Percentiles rank a stretch among this genome's conserved stretches.
Evolutionary conservation across 64 coral and sea anemone genomes (phyloP).

Genomic region (Pocillopora damicornis): DNA sequence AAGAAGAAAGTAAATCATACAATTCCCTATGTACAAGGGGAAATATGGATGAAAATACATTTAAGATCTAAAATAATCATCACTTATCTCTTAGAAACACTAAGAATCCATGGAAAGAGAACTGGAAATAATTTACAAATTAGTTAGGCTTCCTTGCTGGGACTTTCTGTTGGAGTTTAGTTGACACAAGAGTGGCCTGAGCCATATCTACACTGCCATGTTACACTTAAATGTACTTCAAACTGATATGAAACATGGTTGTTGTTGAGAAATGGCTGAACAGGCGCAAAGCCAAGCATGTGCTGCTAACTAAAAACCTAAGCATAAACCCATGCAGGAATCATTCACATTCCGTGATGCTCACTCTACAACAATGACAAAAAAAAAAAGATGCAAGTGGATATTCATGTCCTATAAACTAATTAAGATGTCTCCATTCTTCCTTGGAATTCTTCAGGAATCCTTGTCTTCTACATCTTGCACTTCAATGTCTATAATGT

Average conservation of each 20-base stretch:
- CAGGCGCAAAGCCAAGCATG: too few relatives aligned
- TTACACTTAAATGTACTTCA: neutral
- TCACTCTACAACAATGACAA: neutral
- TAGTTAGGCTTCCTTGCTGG: neutral
- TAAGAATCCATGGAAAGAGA: neutral
- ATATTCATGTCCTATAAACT: too few relatives aligned
- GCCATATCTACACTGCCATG: neutral
- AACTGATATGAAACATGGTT: too few relatives aligned
- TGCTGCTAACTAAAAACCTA: neutral
- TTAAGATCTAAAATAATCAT: neutral
- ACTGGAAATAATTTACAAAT: neutral
- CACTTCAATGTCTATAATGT: constrained; percentile 9
- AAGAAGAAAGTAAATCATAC: neutral
- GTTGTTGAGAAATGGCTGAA: too few relatives aligned
- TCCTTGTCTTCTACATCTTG: constrained; percentile 12
- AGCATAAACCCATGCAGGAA: neutral
- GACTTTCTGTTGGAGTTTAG: neutral
- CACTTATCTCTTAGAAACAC: neutral
- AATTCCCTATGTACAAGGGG: neutral
- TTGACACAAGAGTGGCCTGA: neutral
- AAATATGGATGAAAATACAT: neutral
- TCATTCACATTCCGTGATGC: neutral
- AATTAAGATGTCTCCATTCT: neutral
- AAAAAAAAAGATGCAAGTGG: neutral
- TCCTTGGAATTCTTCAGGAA: neutral